phyloP scores from a whole-genome alignment of 2,888 invertebrate species.

The Poecilus cupreus region DNA sequence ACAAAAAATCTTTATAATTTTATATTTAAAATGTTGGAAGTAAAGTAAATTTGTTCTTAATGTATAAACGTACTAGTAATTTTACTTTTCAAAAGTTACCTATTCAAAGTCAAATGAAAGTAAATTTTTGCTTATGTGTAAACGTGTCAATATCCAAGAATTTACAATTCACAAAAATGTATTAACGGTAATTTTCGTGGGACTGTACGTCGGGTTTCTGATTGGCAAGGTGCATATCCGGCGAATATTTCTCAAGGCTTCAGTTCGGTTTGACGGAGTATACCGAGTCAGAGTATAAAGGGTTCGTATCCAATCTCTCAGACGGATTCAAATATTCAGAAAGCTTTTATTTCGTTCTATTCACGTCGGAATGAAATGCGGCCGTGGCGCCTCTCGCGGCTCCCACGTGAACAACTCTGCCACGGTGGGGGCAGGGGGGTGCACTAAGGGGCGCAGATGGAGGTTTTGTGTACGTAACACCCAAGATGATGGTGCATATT shows the following conservation, averaged over 20 bases:
- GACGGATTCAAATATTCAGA: slow-evolving; percentile 59
- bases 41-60: too few species aligned
- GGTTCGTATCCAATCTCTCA: slow-evolving; percentile 50
- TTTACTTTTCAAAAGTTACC: too few species aligned
- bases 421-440: not conserved
- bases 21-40: too few species aligned
- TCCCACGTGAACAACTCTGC: slow-evolving; percentile 15
- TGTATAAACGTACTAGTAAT: too few species aligned
- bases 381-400: slow-evolving; percentile 39
- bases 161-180: too few species aligned
- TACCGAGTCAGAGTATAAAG: slow-evolving; percentile 17
- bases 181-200: too few species aligned
- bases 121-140: too few species aligned
- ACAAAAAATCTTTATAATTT: too few species aligned
- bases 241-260: not conserved
- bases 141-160: too few species aligned
- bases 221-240: not conserved
- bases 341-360: slow-evolving; percentile 60
- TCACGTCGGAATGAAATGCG: slow-evolving; percentile 58
- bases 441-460: not conserved
- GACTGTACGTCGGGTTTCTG: not conserved
- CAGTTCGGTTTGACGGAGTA: not conserved
- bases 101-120: too few species aligned
- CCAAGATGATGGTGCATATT: slow-evolving; percentile 33
- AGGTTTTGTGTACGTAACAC: slow-evolving; percentile 34